Conservation (phyloP, 2,797 vertebrate species). For the Nyctalus aviator region DNA sequence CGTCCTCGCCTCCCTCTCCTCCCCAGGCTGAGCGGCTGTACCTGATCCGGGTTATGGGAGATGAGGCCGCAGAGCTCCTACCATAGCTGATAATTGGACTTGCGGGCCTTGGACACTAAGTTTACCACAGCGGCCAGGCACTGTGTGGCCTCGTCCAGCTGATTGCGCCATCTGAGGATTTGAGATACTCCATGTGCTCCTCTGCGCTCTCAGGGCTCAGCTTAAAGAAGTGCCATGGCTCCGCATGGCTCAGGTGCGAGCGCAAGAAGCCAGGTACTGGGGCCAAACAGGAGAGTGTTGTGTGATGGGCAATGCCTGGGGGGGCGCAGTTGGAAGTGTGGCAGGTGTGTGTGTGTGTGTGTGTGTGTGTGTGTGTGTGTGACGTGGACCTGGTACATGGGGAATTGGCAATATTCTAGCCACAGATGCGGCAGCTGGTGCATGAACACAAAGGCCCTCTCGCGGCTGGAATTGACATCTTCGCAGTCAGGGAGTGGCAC, state of each 20-base stretch:
- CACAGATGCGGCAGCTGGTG: constrained; percentile 97
- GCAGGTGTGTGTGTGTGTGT: constrained; percentile 73
- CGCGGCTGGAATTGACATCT: constrained; percentile 95
- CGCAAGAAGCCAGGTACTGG: constrained; percentile 93
- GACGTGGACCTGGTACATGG: constrained; percentile 93
- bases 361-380: constrained; percentile 77
- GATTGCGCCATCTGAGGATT: constrained; percentile 91
- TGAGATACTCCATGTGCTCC: constrained; percentile 91
- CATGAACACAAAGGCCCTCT: constrained; percentile 96
- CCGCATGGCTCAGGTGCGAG: constrained; percentile 93
- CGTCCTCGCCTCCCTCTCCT: too few species aligned
- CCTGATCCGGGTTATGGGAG: constrained; percentile 94
- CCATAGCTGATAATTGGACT: constrained; percentile 97
- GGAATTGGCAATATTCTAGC: constrained; percentile 96
- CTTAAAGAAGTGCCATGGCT: constrained; percentile 96
- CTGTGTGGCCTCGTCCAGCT: constrained; percentile 94
- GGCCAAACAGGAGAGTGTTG: constrained; percentile 96
- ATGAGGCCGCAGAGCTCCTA: constrained; percentile 96
- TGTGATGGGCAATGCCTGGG: constrained; percentile 94
- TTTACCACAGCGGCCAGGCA: constrained; percentile 93
- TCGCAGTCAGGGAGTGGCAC: constrained; percentile 95
- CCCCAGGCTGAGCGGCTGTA: constrained; percentile 90
- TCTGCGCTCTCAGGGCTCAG: constrained; percentile 95
- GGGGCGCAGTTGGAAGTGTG: constrained; percentile 94
- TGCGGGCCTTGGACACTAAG: constrained; percentile 95